phyloP scores from a whole-genome alignment of 2,113 vertebrate species.

The Addax nasomaculatus region DNA sequence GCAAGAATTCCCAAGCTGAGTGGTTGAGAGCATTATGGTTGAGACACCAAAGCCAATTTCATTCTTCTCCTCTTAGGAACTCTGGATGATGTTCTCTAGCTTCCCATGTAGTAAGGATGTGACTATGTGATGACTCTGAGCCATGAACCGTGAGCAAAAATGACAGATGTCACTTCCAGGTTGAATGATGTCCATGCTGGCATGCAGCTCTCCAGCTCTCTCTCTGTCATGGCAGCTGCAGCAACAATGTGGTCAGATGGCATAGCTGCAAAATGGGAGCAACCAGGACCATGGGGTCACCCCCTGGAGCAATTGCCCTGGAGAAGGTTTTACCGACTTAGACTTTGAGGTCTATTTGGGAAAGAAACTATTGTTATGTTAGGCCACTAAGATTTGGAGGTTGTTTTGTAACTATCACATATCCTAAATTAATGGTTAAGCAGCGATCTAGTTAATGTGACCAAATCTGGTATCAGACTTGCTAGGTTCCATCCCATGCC shows the following conservation, averaged over 20 bases:
- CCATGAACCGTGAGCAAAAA: not conserved
- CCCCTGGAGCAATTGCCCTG: not conserved
- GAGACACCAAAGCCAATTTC: not conserved
- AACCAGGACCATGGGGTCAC: not conserved
- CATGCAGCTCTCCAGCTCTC: not conserved
- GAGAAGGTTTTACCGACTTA: not conserved
- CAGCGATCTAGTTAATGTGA: not conserved
- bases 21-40: not conserved
- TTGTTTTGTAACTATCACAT: not conserved
- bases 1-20: not conserved
- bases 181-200: not conserved
- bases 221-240: rapidly evolving
- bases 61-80: not conserved
- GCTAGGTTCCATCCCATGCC: not conserved
- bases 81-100: not conserved
- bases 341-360: not conserved
- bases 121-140: not conserved
- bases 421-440: not conserved
- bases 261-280: not conserved
- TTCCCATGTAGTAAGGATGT: not conserved
- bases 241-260: not conserved
- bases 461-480: not conserved
- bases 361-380: not conserved
- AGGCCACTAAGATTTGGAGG: not conserved
- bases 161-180: not conserved